A percentile compares a stretch with the other conserved stretches of the same genome.
These are phyloP conservation scores for Aselliscus stoliczkanus DNA, from an alignment of 2,797 vertebrate genomes.

Conservation along the genomic window DNA sequence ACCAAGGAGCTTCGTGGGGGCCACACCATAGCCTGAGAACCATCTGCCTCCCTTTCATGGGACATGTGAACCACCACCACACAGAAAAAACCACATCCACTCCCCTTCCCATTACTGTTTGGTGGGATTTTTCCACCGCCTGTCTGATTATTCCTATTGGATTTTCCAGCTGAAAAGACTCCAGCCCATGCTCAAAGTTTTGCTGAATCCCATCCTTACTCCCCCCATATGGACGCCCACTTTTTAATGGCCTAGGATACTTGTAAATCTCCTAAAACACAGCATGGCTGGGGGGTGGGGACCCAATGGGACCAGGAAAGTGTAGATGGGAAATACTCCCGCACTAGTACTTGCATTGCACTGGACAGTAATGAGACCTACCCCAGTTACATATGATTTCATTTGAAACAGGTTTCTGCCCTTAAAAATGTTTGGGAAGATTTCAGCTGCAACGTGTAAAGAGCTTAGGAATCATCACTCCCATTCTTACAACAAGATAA, in stretches of 20 bases:
- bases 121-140: not conserved
- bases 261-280: not conserved
- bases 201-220: not conserved
- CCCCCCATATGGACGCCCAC: too few species aligned
- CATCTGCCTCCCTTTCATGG: not conserved
- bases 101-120: not conserved
- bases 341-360: not conserved
- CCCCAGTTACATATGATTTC: not conserved
- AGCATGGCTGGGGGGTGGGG: not conserved
- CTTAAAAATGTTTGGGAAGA: not conserved
- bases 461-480: not conserved
- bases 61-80: too few species aligned
- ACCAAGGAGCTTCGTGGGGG: not conserved
- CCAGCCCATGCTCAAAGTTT: not conserved
- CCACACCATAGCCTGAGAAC: not conserved
- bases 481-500: not conserved
- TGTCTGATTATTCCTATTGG: not conserved
- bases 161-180: not conserved
- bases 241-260: not conserved
- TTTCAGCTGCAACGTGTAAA: not conserved
- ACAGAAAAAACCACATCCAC: not conserved
- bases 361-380: not conserved
- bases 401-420: not conserved
- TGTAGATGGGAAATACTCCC: not conserved
- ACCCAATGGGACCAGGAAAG: not conserved